A percentile compares a stretch with the other conserved stretches of the same genome.
phyloP scores from a whole-genome alignment of 2,888 invertebrate species.

The Dioctria linearis region DNA sequence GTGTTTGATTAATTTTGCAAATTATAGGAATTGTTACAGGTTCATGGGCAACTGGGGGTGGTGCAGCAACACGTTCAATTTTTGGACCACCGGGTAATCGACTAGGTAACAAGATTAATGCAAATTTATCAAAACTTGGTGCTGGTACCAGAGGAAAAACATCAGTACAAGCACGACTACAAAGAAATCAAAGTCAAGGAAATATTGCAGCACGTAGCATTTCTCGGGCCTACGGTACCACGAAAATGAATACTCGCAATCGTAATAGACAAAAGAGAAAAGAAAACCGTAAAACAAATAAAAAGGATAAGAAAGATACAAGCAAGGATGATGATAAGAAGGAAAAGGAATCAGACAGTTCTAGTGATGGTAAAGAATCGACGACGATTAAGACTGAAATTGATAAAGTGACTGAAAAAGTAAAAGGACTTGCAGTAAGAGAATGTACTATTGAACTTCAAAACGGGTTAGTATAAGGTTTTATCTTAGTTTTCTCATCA shows the following conservation, averaged over 20 bases:
- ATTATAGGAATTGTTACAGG: conserved; percentile 65
- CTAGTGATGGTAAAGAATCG: conserved; percentile 22
- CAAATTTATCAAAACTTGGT: conserved; percentile 53
- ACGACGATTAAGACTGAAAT: conserved; percentile 59
- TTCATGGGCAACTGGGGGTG: conserved; percentile 62
- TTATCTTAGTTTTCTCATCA: no score
- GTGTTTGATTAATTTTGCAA: conserved; percentile 61
- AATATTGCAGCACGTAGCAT: conserved; percentile 55
- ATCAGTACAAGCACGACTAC: conserved; percentile 59
- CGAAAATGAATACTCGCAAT: conserved; percentile 59
- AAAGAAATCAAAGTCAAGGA: conserved; percentile 58
- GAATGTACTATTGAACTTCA: conserved; percentile 60
- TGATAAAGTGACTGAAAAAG: conserved; percentile 55
- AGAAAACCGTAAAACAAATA: conserved; percentile 54
- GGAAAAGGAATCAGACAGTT: conserved; percentile 12
- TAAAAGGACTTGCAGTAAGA: conserved; percentile 54
- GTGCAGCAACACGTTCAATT: conserved; percentile 60
- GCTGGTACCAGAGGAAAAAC: conserved; percentile 54
- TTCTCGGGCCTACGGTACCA: conserved; percentile 57
- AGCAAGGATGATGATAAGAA: conserved; percentile 21
- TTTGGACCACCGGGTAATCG: conserved; percentile 61
- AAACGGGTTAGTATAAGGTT: conserved; percentile 60
- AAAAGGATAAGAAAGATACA: conserved; percentile 49
- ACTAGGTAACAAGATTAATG: conserved; percentile 60
- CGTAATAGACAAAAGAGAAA: conserved; percentile 60